Base-by-base conservation (phyloP, 2,888 invertebrate species). In the Suillia variegata region DNA sequence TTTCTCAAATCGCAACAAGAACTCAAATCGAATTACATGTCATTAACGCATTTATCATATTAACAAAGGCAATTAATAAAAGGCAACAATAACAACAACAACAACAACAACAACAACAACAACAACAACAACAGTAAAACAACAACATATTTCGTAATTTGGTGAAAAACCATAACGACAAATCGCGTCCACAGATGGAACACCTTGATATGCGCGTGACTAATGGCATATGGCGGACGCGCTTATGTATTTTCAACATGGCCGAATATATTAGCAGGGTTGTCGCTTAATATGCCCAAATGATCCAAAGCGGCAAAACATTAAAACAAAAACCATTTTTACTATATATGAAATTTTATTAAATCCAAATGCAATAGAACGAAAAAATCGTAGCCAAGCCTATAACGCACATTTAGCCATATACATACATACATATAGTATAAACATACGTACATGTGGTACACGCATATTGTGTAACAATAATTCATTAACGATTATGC, bases 401-500 rank as follows among this genome's bases (percentile, higher is more conserved):
- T n/a, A 38, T n/a, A 8, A 31, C 31, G 31, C 38, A 38, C 38
- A 38, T n/a, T n/a, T n/a, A 38, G 12, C 6, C 38, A 38, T n/a
- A 38, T n/a, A 38, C 38, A 38, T n/a, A 38, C 38, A 38, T n/a
- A 13, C n/a, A 38, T n/a, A 13, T 3, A 38, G 38, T 4, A n/a
- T 31, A 31, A 31, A 31, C 12, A 31, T 31, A 31, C 26, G 2
- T 61, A 61, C 71, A 73, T 50, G 34, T 15, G 12, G 18, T 22
- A 51, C 4, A 51, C 69, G 65, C 69, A 67, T 66, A 62, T 66
- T 63, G 59, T 56, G 61, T 48, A 26, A 59, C 67, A 64, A 70
- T 73, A 73, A 73, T 72, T 72, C 71, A 72, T 70, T 72, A 72
- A 70, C 71, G 71, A 73, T 73, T 71, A 72, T 71, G 69, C 71